Evolutionary conservation across 2,888 invertebrate species (phyloP), one percentile per base, ranked within the genome.

Genomic region (Lithophane leautieri): DNA sequence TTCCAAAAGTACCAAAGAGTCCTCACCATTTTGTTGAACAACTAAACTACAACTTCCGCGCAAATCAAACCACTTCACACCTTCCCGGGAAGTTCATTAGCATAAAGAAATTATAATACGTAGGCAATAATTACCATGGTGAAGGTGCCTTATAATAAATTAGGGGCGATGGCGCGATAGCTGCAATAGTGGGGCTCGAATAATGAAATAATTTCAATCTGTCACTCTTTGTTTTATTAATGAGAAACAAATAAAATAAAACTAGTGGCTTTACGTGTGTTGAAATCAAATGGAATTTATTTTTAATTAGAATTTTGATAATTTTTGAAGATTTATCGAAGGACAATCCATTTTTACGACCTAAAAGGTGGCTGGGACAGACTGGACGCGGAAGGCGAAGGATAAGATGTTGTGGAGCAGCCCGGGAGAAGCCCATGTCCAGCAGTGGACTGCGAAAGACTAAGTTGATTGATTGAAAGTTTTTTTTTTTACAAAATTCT

Each of bases 121-220:
- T 83, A 87, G 83, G 82, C 83, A 86, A 82, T 89, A 85, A 89
- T 92, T 92, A 88, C 87, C 50, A 50, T 42, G 44, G 56, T 62
- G 66, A 76, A 52, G 50, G 50, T 50, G 47, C 69, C 25, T 73
- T 61, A 73, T 83, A 83, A 86, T 87, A 89, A 91, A 87, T 87
- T 88, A 87, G 88, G 90, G 89, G 83, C 82, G 93, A 93, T 93
- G 78, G 78, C 52, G 86, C 89, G 94, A 94, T 93, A 94, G 91
- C 83, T 81, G 69, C 76, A 91, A 92, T 91, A 88, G 89, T 88
- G 85, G 91, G 91, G 89, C 87, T 75, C 84, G 85, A 89, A 87
- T 94, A 93, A 94, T 94, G 89, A 92, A 93, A 92, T 94, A 92
- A 94, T 93, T 93, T 91, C 82, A 85, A 83, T 86, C 79, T 77